A percentile compares a stretch with the other conserved stretches of the same genome.
Evolutionary conservation across 2,113 vertebrate genomes (phyloP).

Genomic region (Sorex araneus): DNA sequence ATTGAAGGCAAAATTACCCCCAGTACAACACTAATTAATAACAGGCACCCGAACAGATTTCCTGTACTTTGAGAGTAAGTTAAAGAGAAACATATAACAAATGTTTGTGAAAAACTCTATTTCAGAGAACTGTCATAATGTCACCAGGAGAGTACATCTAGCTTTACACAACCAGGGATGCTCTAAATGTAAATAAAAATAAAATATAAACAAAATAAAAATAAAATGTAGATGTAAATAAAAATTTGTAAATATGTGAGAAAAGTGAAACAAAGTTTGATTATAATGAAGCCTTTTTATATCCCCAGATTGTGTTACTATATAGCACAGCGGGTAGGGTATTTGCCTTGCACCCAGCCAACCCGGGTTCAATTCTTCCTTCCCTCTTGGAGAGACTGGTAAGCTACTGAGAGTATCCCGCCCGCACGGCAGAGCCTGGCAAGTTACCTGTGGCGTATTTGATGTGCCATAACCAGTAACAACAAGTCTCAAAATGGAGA

Average conservation of each 20-base stretch:
- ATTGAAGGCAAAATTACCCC: constrained; percentile 1
- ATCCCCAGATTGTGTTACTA: neutral
- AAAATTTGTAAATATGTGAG: neutral
- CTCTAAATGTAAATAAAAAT: constrained; percentile 22
- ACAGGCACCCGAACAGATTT: constrained; percentile 24
- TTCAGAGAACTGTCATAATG: constrained; percentile 11
- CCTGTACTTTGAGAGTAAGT: too few species aligned
- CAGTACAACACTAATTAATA: neutral
- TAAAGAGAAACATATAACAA: too few species aligned
- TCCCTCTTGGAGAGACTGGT: too few species aligned
- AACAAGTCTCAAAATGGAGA: too few species aligned
- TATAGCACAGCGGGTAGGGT: too few species aligned
- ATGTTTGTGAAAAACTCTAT: neutral
- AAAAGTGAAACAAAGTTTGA: constrained; percentile 5
- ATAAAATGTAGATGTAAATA: neutral
- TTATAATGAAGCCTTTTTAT: neutral
- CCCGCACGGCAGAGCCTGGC: too few species aligned
- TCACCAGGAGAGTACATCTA: neutral
- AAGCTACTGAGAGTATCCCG: too few species aligned
- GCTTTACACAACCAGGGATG: neutral
- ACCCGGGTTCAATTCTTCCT: too few species aligned
- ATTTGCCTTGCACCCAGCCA: too few species aligned
- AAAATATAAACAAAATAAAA: too few species aligned
- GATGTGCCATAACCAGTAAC: too few species aligned
- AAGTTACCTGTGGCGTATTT: too few species aligned